Evolutionary conservation across 2,113 vertebrate genomes (phyloP).

Genomic region (Callocephalon fimbriatum): DNA sequence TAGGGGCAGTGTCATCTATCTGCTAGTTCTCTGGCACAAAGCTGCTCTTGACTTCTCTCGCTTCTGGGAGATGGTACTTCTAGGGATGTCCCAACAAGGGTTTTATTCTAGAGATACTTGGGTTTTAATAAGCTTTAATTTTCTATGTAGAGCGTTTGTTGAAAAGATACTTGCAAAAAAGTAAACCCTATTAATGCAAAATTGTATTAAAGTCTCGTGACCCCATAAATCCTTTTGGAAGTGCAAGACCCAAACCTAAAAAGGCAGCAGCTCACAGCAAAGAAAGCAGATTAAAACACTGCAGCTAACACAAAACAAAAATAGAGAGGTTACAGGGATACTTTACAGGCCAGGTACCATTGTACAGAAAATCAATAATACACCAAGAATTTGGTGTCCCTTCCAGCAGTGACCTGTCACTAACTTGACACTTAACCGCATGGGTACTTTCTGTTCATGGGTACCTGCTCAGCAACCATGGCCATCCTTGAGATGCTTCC

Average conservation of each 20-base stretch:
- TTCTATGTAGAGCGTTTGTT: not conserved
- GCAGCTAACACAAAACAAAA: not conserved
- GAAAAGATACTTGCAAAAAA: not conserved
- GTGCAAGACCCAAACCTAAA: not conserved
- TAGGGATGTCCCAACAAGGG: not conserved
- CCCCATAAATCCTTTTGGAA: not conserved
- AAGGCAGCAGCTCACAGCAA: not conserved
- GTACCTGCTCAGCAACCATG: not conserved
- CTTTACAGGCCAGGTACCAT: not conserved
- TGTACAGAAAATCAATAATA: not conserved
- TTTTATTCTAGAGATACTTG: not conserved
- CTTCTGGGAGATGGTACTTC: not conserved
- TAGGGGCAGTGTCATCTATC: not conserved
- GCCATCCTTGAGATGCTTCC: not conserved
- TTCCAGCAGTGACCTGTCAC: not conserved
- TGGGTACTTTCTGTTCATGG: not conserved
- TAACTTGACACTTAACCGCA: rapidly evolving
- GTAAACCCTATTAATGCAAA: not conserved
- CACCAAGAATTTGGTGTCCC: not conserved
- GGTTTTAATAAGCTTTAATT: not conserved
- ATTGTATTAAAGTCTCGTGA: not conserved
- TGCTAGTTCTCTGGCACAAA: not conserved
- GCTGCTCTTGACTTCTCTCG: not conserved
- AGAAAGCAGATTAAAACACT: not conserved
- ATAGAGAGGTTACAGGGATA: not conserved